phyloP scores from a whole-genome alignment of 2,113 vertebrate genomes.

The Montifringilla adamsi region DNA sequence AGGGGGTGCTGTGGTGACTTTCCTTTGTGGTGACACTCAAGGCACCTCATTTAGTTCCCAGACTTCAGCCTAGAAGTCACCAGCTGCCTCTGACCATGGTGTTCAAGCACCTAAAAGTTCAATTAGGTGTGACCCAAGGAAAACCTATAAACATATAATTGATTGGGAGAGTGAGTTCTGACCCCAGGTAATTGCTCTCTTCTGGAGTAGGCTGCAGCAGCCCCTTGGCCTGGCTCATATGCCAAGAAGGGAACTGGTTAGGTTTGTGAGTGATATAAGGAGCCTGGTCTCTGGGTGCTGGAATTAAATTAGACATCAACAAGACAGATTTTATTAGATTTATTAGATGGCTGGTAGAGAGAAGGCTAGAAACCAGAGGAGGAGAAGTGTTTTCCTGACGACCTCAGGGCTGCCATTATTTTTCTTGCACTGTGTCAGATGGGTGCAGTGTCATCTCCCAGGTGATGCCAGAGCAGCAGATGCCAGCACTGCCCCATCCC shows the following conservation, averaged over 20 bases:
- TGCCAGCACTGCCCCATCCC: neutral
- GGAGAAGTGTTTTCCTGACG: neutral
- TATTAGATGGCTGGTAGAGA: neutral
- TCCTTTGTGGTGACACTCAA: neutral
- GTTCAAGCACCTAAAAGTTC: neutral
- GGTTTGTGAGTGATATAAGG: neutral
- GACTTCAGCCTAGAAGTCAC: neutral
- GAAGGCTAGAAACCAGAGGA: neutral
- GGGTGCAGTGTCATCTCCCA: neutral
- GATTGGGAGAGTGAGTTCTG: neutral
- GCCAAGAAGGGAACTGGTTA: neutral
- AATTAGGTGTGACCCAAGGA: neutral
- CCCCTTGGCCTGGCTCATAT: neutral
- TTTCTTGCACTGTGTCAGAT: neutral
- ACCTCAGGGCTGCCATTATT: neutral
- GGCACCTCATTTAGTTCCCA: neutral
- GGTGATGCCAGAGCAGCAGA: neutral
- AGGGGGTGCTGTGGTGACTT: neutral
- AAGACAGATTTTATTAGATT: constrained; percentile 44
- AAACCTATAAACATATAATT: neutral
- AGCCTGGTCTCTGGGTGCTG: neutral
- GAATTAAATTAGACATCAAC: constrained; percentile 40
- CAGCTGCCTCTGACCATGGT: neutral
- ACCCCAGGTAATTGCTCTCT: neutral
- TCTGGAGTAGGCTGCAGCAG: neutral